Evolutionary conservation across 2,797 vertebrate species (phyloP).

Genomic region (Anableps anableps): DNA sequence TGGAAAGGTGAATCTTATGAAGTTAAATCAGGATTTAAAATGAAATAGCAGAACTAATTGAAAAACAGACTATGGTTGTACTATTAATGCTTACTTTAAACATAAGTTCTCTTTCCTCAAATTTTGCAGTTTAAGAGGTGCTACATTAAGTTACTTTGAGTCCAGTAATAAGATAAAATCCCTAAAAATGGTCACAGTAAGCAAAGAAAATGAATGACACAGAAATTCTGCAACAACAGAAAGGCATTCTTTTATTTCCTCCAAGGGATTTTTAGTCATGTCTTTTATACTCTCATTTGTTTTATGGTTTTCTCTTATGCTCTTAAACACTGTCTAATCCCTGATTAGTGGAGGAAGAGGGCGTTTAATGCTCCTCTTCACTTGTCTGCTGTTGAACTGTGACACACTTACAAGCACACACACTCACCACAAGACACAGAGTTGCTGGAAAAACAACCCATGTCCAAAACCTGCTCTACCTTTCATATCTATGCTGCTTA

Average conservation of each 20-base stretch:
- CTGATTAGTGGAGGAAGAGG: conserved; percentile 73
- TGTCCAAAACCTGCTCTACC: conserved; percentile 12
- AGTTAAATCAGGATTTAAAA: too few relatives aligned
- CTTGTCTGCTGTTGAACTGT: conserved; percentile 70
- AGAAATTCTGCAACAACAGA: conserved; percentile 35
- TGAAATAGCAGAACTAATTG: too few relatives aligned
- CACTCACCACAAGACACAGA: conserved; percentile 20
- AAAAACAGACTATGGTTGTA: too few relatives aligned
- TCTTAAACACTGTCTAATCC: conserved; percentile 78
- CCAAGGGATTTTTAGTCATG: conserved; percentile 48
- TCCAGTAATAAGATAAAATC: not conserved
- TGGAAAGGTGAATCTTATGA: too few relatives aligned
- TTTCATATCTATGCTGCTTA: conserved; percentile 10
- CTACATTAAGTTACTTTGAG: not conserved
- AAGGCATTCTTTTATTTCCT: conserved; percentile 50
- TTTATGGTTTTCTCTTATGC: conserved; percentile 68
- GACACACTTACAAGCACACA: conserved; percentile 49
- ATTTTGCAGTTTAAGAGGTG: not conserved
- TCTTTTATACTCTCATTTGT: conserved; percentile 65
- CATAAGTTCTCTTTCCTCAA: not conserved
- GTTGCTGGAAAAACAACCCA: conserved; percentile 17
- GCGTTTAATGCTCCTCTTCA: conserved; percentile 67
- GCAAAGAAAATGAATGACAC: conserved; percentile 16
- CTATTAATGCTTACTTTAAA: not conserved
- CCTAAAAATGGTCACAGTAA: not conserved